These are phyloP conservation scores for Adelphocoris suturalis DNA, from an alignment of 2,888 invertebrate genomes.

Conservation along the genomic window DNA sequence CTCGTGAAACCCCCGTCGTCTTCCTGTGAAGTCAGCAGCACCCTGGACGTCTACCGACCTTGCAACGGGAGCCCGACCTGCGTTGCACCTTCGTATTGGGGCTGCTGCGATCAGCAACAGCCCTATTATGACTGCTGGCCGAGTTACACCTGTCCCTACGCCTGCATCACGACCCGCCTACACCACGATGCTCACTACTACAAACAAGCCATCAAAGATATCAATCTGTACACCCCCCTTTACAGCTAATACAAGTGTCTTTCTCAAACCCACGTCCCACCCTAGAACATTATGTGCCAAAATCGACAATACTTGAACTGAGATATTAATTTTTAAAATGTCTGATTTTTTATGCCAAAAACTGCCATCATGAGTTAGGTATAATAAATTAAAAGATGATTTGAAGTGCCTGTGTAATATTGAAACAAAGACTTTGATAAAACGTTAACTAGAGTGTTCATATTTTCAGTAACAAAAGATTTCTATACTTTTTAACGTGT, in stretches of 20 bases:
- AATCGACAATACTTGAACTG: constrained; percentile 40
- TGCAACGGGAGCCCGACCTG: constrained; percentile 66
- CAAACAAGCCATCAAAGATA: constrained; percentile 74
- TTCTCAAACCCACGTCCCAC: neutral
- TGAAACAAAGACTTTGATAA: constrained; percentile 30
- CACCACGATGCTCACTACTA: constrained; percentile 74
- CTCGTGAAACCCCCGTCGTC: constrained; percentile 78
- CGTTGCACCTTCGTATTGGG: constrained; percentile 37
- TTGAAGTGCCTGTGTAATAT: constrained; percentile 43
- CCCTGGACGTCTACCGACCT: constrained; percentile 67
- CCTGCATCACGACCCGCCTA: constrained; percentile 73
- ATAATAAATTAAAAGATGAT: neutral
- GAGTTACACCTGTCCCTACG: constrained; percentile 71
- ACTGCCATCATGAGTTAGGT: constrained; percentile 48
- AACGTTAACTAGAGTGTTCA: constrained; percentile 32
- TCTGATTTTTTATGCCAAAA: constrained; percentile 51
- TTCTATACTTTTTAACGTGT: neutral
- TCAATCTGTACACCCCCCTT: constrained; percentile 74
- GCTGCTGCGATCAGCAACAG: constrained; percentile 63
- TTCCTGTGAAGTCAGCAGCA: constrained; percentile 71
- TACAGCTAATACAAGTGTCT: constrained; percentile 68
- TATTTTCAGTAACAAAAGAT: constrained; percentile 5
- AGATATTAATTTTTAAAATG: constrained; percentile 33
- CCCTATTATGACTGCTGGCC: constrained; percentile 64
- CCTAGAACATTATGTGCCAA: constrained; percentile 45